Percentiles rank a stretch among this genome's conserved stretches.
Evolutionary conservation across 2,113 vertebrate genomes (phyloP).

Genomic region (Mystacornis crossleyi): DNA sequence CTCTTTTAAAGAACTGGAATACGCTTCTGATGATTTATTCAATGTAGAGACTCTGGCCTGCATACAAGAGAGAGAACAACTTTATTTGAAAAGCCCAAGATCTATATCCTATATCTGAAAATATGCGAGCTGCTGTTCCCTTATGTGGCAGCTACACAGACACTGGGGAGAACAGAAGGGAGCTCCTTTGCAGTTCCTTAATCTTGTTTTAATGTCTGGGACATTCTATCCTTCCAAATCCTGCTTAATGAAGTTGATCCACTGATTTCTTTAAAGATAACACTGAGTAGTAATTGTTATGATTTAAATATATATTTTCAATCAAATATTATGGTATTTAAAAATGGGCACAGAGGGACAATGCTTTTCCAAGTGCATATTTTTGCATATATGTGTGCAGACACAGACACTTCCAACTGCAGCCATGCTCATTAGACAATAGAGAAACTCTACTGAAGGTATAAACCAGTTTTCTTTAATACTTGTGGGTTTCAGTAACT

Average conservation of each 20-base stretch:
- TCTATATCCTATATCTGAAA: slow-evolving; percentile 30
- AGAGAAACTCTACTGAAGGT: background rate
- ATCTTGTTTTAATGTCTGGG: background rate
- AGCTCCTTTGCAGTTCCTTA: background rate
- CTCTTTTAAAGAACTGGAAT: slow-evolving; percentile 37
- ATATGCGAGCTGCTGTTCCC: background rate
- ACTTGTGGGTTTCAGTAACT: background rate
- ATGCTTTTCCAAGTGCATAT: background rate
- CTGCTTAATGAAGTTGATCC: background rate
- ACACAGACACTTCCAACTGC: background rate
- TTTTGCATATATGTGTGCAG: background rate
- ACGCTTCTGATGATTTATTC: slow-evolving; percentile 66
- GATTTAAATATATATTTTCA: background rate
- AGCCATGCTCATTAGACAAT: background rate
- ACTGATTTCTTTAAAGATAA: background rate
- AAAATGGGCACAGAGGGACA: background rate
- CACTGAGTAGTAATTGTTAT: background rate
- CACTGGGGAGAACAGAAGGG: background rate
- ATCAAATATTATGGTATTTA: background rate
- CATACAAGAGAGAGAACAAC: background rate
- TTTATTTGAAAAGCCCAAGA: slow-evolving; percentile 49
- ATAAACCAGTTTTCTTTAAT: background rate
- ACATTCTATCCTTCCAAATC: background rate
- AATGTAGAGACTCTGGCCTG: background rate
- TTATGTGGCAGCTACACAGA: background rate